phyloP scores from a whole-genome alignment of 1,140 invertebrate species.

The Coptotermes formosanus region DNA sequence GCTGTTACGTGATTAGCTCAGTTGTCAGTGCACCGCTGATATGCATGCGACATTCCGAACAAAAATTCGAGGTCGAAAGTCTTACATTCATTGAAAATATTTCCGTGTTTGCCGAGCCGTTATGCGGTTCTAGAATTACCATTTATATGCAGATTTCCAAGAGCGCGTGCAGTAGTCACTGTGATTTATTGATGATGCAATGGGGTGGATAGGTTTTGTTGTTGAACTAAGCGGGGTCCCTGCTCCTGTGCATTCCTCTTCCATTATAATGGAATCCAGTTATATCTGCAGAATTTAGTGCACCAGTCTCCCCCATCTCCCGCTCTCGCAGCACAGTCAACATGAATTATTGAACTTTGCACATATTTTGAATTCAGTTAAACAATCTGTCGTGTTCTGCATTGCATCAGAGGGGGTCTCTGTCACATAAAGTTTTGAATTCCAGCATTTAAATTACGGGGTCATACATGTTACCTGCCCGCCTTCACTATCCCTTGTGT shows the following conservation, averaged over 20 bases:
- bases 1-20: no score
- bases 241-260: not conserved
- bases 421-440: not conserved
- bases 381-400: not conserved
- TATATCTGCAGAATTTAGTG: constrained; percentile 17
- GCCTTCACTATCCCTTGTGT: not conserved
- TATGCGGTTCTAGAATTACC: not conserved
- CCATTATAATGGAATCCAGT: not conserved
- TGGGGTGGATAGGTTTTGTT: not conserved
- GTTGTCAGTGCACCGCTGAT: no score
- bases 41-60: no score
- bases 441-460: not conserved
- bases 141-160: not conserved
- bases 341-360: constrained; percentile 4
- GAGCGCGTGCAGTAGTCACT: not conserved
- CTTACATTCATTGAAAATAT: no score
- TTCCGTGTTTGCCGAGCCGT: not conserved
- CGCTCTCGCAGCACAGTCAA: not conserved
- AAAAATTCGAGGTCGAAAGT: no score
- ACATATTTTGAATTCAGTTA: constrained; percentile 16
- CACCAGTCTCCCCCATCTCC: not conserved
- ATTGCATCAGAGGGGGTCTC: not conserved
- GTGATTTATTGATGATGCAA: not conserved
- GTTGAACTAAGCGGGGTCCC: not conserved
- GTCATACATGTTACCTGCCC: not conserved